phyloP scores from a whole-genome alignment of 2,888 invertebrate species.

The Apotomis capreana region DNA sequence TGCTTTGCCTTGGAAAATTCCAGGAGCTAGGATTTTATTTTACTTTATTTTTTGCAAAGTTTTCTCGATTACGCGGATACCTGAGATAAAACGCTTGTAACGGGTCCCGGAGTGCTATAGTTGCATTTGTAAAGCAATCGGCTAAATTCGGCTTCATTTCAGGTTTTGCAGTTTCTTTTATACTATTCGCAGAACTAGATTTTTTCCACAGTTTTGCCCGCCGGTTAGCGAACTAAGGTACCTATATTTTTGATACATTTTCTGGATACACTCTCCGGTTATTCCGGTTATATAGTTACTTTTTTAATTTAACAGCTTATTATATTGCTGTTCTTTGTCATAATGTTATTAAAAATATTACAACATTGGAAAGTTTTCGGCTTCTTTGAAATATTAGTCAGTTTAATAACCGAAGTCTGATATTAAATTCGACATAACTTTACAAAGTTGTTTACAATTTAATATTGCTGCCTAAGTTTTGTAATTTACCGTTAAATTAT shows the following conservation, averaged over 20 bases:
- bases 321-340: constrained; percentile 10
- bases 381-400: constrained; percentile 25
- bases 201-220: no score
- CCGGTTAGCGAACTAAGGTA: background rate
- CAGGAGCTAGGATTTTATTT: constrained; percentile 37
- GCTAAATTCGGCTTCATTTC: background rate
- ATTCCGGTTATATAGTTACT: background rate
- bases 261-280: no score
- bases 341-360: constrained; percentile 21
- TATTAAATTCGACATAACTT: constrained; percentile 33
- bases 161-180: background rate
- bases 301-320: background rate
- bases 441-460: constrained; percentile 27
- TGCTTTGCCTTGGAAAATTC: constrained; percentile 40
- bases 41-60: constrained; percentile 15
- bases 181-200: background rate
- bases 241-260: no score
- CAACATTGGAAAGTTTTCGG: constrained; percentile 13
- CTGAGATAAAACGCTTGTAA: constrained; percentile 21
- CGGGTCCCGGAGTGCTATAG: background rate
- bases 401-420: constrained; percentile 27
- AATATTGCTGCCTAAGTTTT: constrained; percentile 29
- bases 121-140: background rate
- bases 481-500: constrained; percentile 22
- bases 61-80: constrained; percentile 18